Conservation (phyloP, 2,113 vertebrate genomes). For the Scomber scombrus region DNA sequence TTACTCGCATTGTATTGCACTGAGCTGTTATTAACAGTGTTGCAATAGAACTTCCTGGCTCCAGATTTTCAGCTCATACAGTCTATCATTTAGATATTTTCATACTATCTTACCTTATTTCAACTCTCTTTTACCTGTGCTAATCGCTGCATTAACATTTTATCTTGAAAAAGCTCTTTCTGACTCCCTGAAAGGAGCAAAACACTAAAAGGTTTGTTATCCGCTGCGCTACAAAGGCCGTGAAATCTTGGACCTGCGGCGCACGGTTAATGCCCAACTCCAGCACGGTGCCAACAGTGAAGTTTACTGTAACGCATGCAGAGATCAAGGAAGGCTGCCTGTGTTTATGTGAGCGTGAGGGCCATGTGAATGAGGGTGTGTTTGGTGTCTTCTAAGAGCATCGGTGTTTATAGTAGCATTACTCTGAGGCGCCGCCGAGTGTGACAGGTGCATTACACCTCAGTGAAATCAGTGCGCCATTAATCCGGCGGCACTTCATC, state of each 20-base stretch:
- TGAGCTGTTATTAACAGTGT: neutral
- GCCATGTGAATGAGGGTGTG: slow-evolving; percentile 7
- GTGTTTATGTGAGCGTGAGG: slow-evolving; percentile 33
- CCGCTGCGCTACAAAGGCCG: neutral
- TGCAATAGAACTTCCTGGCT: neutral
- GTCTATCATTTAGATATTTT: neutral
- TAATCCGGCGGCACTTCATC: slow-evolving; percentile 42
- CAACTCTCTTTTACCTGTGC: neutral
- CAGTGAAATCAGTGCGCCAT: slow-evolving; percentile 35
- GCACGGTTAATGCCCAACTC: neutral
- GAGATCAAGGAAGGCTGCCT: slow-evolving; percentile 14
- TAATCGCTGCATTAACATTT: too few species aligned
- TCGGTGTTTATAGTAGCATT: slow-evolving; percentile 55
- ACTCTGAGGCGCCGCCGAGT: slow-evolving; percentile 23
- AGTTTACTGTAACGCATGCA: slow-evolving; percentile 9
- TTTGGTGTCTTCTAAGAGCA: slow-evolving; percentile 39
- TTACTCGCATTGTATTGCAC: slow-evolving; percentile 4
- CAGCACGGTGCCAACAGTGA: neutral
- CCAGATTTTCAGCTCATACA: neutral
- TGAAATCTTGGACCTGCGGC: neutral
- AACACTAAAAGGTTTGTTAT: neutral
- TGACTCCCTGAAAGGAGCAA: neutral
- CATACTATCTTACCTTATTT: neutral
- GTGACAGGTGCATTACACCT: slow-evolving; percentile 52
- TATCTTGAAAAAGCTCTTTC: too few species aligned